Evolutionary conservation across 2,113 vertebrate genomes (phyloP).

Genomic region (Boulengeromyrus knoepffleri): DNA sequence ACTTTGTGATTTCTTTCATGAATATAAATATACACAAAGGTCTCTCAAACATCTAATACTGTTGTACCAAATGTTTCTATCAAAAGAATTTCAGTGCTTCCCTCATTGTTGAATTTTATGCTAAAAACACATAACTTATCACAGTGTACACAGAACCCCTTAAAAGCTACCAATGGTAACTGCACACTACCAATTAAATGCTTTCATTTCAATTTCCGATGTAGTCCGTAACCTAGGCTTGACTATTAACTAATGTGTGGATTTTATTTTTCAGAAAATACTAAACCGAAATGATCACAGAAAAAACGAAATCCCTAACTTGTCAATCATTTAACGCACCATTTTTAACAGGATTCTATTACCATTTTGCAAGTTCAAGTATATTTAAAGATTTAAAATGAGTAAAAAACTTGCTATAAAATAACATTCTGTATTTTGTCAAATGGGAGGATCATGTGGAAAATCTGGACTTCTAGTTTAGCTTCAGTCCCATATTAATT

Average conservation of each 20-base stretch:
- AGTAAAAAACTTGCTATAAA: background rate
- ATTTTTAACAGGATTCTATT: background rate
- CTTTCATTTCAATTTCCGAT: background rate
- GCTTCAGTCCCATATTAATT: background rate
- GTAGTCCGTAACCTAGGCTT: background rate
- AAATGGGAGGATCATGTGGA: background rate
- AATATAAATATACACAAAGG: background rate
- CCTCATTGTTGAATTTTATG: background rate
- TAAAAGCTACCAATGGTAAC: background rate
- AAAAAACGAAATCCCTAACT: background rate
- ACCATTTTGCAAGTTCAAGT: background rate
- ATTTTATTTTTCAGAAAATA: background rate
- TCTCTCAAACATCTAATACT: background rate
- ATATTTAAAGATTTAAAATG: background rate
- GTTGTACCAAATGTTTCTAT: background rate
- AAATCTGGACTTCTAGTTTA: background rate
- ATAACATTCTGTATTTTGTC: background rate
- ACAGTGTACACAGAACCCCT: background rate
- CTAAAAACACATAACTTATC: background rate
- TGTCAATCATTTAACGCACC: background rate
- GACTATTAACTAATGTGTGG: background rate
- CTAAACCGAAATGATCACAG: background rate
- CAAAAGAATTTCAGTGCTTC: background rate
- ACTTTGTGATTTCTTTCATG: background rate
- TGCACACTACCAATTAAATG: background rate